Evolutionary conservation across 53 echinoderm and acorn worm species (phyloP), one percentile per base, ranked within the genome.

Genomic region (Patiria pectinifera): DNA sequence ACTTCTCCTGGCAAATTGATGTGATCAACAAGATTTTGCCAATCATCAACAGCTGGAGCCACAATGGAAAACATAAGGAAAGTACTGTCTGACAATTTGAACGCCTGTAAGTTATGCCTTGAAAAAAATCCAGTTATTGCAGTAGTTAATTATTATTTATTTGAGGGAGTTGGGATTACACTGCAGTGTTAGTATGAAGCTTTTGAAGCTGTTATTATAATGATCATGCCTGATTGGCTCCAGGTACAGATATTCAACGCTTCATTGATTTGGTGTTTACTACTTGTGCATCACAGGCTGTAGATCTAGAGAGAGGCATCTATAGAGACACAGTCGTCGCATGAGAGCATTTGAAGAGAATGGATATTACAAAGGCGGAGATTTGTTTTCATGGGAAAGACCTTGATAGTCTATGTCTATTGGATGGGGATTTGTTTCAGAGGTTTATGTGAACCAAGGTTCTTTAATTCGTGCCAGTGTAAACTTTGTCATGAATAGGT

Each of bases 21-120:
- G 53, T 53, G 8, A 35, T 35, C 53, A 53, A 8, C 22, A 21
- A 18, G 18, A 48, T 58, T 22, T 5, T 75, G 21, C 11, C 72
- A 45, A 85, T 85, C 71, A 23, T 21, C 69, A 71, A 3, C 48
- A 4, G 19, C 74, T 24, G 74, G 86, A 59, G 26, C 45, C 18
- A 60, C 59, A 77, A 76, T 78, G 78, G 23, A 59, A 18, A 62
- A 76, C 45, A 60, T 89, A 45, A 21, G 89, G 58, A 76, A 89
- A 61, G 10, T 78, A 61, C 18, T 89, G 78, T 77, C 77, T 62
- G 89, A 89, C 35, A 78, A 10, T 24, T 43, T 79, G 62, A 89
- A 89, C 12, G 59, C 59, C 45, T 26, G 89, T 89, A 89, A 89
- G 89, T 89, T 71, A 19, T 43, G 60, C 13, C 2, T 79, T 35